A percentile compares a stretch with the other conserved stretches of the same genome.
Evolutionary conservation across 1,140 invertebrate species (phyloP).

Genomic region (Myzus persicae): DNA sequence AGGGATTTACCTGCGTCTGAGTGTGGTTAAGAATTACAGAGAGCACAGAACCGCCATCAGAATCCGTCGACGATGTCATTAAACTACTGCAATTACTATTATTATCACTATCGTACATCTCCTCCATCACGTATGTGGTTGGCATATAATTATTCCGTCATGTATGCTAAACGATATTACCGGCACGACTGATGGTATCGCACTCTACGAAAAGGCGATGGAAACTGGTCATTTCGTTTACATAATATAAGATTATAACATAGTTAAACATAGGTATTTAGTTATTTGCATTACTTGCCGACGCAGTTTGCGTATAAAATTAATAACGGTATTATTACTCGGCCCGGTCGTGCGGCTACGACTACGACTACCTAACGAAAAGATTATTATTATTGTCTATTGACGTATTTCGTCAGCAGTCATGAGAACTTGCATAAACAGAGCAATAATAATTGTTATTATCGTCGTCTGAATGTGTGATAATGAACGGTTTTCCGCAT

Average conservation of each 20-base stretch:
- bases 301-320: background rate
- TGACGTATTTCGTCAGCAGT: background rate
- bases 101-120: background rate
- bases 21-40: background rate
- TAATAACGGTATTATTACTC: background rate
- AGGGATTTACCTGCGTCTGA: background rate
- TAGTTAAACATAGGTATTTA: background rate
- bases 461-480: background rate
- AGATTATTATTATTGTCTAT: background rate
- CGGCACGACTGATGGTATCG: background rate
- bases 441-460: background rate
- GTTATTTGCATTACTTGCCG: background rate
- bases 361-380: background rate
- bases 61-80: background rate
- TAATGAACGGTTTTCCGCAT: slow-evolving; percentile 13
- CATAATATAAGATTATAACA: background rate
- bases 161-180: background rate
- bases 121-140: background rate
- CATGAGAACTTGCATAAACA: background rate
- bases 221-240: background rate
- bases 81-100: background rate
- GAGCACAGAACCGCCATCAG: background rate
- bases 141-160: background rate
- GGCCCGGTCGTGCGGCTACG: background rate
- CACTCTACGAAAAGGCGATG: background rate